phyloP scores from a whole-genome alignment of 2,888 invertebrate species.

The Mechanitis messenoides region DNA sequence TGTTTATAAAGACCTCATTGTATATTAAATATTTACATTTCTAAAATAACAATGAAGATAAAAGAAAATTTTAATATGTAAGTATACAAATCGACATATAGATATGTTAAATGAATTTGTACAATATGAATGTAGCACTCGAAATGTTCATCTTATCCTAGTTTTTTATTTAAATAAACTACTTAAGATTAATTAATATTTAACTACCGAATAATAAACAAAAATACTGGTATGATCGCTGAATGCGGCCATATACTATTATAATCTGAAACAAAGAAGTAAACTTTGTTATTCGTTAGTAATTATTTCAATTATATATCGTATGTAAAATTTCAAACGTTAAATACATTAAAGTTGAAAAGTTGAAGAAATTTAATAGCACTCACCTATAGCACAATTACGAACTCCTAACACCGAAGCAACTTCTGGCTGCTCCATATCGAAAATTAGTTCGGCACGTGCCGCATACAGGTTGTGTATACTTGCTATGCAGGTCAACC shows the following conservation, averaged over 20 bases:
- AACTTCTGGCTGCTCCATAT: constrained; percentile 85
- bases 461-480: constrained; percentile 82
- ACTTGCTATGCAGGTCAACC: constrained; percentile 80
- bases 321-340: not conserved
- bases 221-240: constrained; percentile 45
- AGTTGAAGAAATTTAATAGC: constrained; percentile 25
- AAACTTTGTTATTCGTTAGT: not conserved
- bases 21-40: constrained; percentile 3
- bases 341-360: constrained; percentile 15
- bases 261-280: constrained; percentile 56
- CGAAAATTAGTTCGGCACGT: constrained; percentile 78
- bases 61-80: not conserved
- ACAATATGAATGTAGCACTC: constrained; percentile 46
- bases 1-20: not conserved
- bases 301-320: not conserved
- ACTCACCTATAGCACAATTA: constrained; percentile 76
- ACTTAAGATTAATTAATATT: not conserved
- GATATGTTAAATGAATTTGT: constrained; percentile 62
- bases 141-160: constrained; percentile 28
- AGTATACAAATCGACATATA: constrained; percentile 12
- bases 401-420: constrained; percentile 85
- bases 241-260: constrained; percentile 48
- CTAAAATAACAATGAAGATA: not conserved
- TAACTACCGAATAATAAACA: constrained; percentile 63
- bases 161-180: constrained; percentile 33